Evolutionary conservation across 2,888 invertebrate species (phyloP).

Genomic region (Drosophila picticornis): DNA sequence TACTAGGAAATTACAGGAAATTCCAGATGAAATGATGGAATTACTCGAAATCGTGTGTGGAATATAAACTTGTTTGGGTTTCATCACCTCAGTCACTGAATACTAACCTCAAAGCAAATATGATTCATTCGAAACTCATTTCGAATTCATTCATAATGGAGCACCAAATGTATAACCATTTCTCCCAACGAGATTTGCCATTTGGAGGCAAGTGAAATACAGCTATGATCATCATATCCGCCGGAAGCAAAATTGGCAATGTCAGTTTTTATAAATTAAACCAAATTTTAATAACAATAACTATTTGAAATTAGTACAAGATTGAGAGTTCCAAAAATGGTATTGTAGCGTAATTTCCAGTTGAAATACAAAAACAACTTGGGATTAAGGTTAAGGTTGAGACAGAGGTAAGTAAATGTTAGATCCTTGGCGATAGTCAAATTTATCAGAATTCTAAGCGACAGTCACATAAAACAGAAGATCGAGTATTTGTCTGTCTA

Average conservation of each 20-base stretch:
- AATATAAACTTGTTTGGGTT: neutral
- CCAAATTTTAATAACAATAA: neutral
- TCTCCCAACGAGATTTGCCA: constrained; percentile 21
- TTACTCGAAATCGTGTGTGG: neutral
- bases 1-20: neutral
- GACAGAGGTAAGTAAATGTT: constrained; percentile 4
- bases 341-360: neutral
- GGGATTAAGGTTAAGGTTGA: neutral
- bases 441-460: neutral
- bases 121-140: constrained; percentile 12
- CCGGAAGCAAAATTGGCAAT: constrained; percentile 17
- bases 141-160: constrained; percentile 12
- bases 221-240: constrained; percentile 19
- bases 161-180: constrained; percentile 1
- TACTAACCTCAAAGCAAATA: neutral
- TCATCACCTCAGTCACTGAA: neutral
- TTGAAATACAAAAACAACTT: neutral
- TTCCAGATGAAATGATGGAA: neutral
- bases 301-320: neutral
- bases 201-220: neutral
- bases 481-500: neutral
- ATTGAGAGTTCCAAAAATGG: neutral
- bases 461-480: neutral
- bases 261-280: constrained; percentile 7
- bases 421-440: neutral